Evolutionary conservation across 2,113 vertebrate species (phyloP), one percentile per base, ranked within the genome.

Genomic region (Lepus timidus): DNA sequence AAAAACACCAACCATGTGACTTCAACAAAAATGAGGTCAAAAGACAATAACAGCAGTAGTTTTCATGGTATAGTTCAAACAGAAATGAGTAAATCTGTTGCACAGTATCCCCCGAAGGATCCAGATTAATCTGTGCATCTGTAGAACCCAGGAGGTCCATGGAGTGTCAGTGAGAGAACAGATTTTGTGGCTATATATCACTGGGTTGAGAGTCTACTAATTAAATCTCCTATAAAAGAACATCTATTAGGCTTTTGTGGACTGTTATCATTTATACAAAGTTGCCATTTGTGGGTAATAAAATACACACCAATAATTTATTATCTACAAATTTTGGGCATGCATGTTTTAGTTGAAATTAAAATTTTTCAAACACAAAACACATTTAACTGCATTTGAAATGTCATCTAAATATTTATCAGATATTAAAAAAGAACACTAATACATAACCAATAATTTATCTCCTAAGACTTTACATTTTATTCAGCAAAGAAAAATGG

Each of bases 221-320:
- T 96, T 96, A 96, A 95, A 90, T 78, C 17, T 81, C 58, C 33
- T 82, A 89, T 97, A 95, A 91, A 95, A 96, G 64, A 94, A 88
- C 49, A 89, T 94, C 70, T 80, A 96, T 90, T 95, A 96, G 61
- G 39, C 20, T 95, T 96, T 93, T 55, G 14, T 93, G 70, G 39
- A 90, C 51, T 55, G 31, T 27, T 85, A 92, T 94, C 71, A 88
- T 70, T 96, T 93, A 84, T 76, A 85, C 82, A n/a, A 92, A 94
- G 22, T 36, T 96, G 52, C 29, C 68, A 92, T 92, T 95, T 71
- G 49, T 31, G 64, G 93, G 58, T 31, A 90, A 79, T 95, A 90
- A 96, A 86, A 76, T 93, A 71, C 49, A n/a, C 13, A 93, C 85
- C 11, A 39, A 82, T 96, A 93, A 95, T 96, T 94, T 84, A 95